Conservation (phyloP, 2,888 invertebrate species). For the Mimumesa dahlbomi region DNA sequence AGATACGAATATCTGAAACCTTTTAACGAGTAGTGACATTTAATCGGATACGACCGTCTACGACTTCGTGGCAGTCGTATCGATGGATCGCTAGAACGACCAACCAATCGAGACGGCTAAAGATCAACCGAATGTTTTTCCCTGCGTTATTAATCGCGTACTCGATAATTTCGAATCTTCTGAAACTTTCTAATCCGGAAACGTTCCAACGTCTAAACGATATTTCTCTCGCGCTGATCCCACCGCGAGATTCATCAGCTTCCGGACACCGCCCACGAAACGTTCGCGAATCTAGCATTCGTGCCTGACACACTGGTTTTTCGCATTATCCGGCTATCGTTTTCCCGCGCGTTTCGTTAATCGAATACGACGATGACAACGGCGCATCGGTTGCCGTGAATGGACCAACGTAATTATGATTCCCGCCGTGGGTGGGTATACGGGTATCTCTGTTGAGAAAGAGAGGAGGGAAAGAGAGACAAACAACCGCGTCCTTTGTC, state of each 20-base stretch:
- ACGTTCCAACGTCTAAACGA: too few species aligned
- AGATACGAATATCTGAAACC: conserved; percentile 22
- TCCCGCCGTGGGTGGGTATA: conserved; percentile 55
- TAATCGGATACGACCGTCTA: conserved; percentile 52
- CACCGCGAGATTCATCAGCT: too few species aligned
- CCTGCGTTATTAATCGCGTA: too few species aligned
- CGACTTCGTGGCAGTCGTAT: conserved; percentile 8
- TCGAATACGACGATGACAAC: conserved; percentile 59
- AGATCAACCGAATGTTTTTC: too few species aligned
- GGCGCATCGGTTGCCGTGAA: conserved; percentile 64
- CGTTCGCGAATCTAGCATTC: too few species aligned
- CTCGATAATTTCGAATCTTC: too few species aligned
- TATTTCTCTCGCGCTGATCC: too few species aligned
- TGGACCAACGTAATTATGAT: conserved; percentile 73
- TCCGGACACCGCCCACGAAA: too few species aligned
- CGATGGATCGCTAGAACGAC: background rate
- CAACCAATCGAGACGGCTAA: too few species aligned
- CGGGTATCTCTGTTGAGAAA: conserved; percentile 33
- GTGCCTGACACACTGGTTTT: too few species aligned
- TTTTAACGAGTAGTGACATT: conserved; percentile 59
- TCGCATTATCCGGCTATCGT: background rate
- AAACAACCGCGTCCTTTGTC: conserved; percentile 53
- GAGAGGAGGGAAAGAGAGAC: background rate
- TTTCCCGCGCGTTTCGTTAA: conserved; percentile 25
- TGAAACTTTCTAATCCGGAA: too few species aligned